phyloP scores from a whole-genome alignment of 23 tunicate species.

The Ascidia mentula region DNA sequence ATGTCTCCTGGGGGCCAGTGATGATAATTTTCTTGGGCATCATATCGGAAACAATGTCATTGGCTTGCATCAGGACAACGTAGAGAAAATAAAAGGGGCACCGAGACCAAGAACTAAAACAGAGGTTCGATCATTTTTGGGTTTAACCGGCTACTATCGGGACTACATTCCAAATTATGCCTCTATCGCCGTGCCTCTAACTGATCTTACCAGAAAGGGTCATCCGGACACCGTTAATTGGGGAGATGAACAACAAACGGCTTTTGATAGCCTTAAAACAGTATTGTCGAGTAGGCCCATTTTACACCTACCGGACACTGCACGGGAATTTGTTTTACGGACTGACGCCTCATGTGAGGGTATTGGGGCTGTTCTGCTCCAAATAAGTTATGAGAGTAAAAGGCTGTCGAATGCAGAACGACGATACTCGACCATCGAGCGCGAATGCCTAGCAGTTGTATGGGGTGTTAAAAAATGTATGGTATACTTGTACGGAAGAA shows the following conservation, averaged over 20 bases:
- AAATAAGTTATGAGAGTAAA: constrained; percentile 29
- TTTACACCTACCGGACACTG: constrained; percentile 12
- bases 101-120: constrained; percentile 27
- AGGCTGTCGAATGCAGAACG: constrained; percentile 23
- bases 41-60: too few species aligned
- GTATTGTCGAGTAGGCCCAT: neutral
- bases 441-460: constrained; percentile 32
- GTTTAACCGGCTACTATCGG: constrained; percentile 18
- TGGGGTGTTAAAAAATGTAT: constrained; percentile 29
- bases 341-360: constrained; percentile 18
- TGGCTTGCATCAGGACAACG: neutral
- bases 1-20: constrained; percentile 10
- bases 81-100: constrained; percentile 2
- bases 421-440: constrained; percentile 30
- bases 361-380: constrained; percentile 10
- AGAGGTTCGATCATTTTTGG: constrained; percentile 19
- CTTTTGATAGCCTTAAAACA: constrained; percentile 15
- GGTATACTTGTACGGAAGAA: constrained; percentile 3
- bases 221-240: constrained; percentile 26
- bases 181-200: neutral
- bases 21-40: too few species aligned
- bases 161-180: constrained; percentile 17
- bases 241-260: constrained; percentile 20
- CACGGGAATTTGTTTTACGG: neutral
- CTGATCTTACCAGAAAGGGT: constrained; percentile 28